Evolutionary conservation across 2,113 vertebrate genomes (phyloP).

Genomic region (Laterallus jamaicensis): DNA sequence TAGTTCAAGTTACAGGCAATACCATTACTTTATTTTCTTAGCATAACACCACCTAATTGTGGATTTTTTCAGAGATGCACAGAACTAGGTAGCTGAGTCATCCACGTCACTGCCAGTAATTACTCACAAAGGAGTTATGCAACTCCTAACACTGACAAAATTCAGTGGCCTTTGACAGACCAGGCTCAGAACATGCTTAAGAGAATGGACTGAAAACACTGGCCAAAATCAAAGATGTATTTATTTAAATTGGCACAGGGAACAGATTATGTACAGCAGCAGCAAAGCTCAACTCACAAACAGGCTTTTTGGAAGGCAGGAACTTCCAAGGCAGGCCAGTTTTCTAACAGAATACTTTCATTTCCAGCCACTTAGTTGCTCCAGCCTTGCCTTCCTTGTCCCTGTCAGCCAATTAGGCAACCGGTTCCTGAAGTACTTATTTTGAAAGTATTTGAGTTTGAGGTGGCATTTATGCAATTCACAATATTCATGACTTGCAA

Average conservation of each 20-base stretch:
- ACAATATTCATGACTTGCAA: neutral
- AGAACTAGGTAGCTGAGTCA: conserved; percentile 65
- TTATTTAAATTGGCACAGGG: neutral
- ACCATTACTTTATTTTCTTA: neutral
- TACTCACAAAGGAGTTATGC: conserved; percentile 64
- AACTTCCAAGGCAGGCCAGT: neutral
- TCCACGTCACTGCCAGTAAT: conserved; percentile 57
- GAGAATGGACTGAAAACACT: neutral
- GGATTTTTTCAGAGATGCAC: conserved; percentile 17
- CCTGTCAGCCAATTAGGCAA: neutral
- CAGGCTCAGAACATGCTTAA: neutral
- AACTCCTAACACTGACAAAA: conserved; percentile 60
- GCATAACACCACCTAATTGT: neutral
- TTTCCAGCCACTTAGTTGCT: neutral
- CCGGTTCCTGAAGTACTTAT: neutral
- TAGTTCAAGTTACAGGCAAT: neutral
- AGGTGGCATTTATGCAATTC: neutral
- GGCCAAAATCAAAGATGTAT: neutral
- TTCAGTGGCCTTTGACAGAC: conserved; percentile 33
- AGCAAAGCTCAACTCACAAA: neutral
- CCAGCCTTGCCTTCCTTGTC: neutral
- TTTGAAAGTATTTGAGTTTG: neutral
- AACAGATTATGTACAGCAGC: neutral
- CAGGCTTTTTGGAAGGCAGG: neutral
- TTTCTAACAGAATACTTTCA: neutral